Conservation (phyloP, 2,888 invertebrate genomes). For the Drosophila prolongata region DNA sequence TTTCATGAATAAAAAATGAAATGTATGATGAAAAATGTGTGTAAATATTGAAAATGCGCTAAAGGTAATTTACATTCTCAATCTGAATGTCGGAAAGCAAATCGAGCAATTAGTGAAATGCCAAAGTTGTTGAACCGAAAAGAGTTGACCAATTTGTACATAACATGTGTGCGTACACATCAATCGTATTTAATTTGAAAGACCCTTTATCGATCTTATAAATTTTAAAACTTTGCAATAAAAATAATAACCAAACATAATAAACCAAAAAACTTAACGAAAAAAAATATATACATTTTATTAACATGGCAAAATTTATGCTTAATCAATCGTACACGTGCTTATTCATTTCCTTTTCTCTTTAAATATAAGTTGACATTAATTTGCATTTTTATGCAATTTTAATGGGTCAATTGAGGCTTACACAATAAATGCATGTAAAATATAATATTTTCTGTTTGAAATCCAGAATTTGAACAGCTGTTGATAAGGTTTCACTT, state of each 20-base stretch:
- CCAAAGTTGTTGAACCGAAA: conserved; percentile 9
- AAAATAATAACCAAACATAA: no score
- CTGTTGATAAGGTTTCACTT: background rate
- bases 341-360: no score
- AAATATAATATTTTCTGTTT: background rate
- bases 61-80: background rate
- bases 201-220: background rate
- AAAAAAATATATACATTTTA: no score
- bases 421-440: no score
- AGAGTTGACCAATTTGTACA: conserved; percentile 1
- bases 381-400: no score
- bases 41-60: background rate
- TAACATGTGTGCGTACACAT: background rate
- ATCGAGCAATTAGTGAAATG: conserved; percentile 2
- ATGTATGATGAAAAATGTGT: background rate
- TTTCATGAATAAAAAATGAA: conserved; percentile 5
- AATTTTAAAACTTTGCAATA: background rate
- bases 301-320: no score
- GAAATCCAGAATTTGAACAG: conserved; percentile 1
- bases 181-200: background rate
- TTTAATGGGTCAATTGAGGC: background rate
- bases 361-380: no score
- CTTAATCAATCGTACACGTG: no score
- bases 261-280: no score
- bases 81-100: conserved; percentile 1